These are phyloP conservation scores for Micrasema minimum DNA, from an alignment of 1,140 invertebrate species.

Conservation along the genomic window DNA sequence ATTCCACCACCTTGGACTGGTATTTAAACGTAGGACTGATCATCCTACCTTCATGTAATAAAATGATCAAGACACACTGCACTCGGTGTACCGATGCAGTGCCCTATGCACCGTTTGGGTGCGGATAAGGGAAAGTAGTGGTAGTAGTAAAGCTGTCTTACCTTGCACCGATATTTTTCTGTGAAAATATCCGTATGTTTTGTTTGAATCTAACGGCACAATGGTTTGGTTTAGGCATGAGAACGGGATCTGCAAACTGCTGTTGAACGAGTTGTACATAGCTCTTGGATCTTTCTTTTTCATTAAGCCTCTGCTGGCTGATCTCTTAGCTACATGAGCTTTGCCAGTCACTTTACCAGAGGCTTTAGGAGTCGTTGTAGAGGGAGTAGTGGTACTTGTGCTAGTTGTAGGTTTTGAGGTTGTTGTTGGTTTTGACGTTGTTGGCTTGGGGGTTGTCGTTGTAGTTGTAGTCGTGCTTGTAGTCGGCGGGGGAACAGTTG, in stretches of 20 bases:
- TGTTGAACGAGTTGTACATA: not conserved
- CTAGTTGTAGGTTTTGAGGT: slow-evolving; percentile 51
- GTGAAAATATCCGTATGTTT: slow-evolving; percentile 80
- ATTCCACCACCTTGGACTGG: too few species aligned
- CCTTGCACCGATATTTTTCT: slow-evolving; percentile 72
- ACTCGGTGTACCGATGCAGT: too few species aligned
- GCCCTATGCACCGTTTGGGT: too few species aligned
- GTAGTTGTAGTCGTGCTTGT: slow-evolving; percentile 63
- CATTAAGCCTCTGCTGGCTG: slow-evolving; percentile 41
- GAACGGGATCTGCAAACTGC: slow-evolving; percentile 58
- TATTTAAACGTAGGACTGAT: too few species aligned
- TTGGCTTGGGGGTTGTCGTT: slow-evolving; percentile 52
- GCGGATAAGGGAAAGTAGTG: too few species aligned
- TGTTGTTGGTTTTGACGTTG: slow-evolving; percentile 55
- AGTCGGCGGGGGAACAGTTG: slow-evolving; percentile 66
- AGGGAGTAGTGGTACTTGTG: too few species aligned
- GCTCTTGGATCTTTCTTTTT: not conserved
- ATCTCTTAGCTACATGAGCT: slow-evolving; percentile 45
- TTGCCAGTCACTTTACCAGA: slow-evolving; percentile 45
- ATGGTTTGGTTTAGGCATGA: slow-evolving; percentile 71
- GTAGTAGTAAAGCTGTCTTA: slow-evolving; percentile 60
- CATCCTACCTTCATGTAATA: too few species aligned
- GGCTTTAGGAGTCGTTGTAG: slow-evolving; percentile 28
- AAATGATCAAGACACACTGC: too few species aligned
- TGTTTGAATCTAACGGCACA: slow-evolving; percentile 71